Evolutionary conservation across 2,888 invertebrate species (phyloP), one percentile per base, ranked within the genome.

Genomic region (Tetranychus truncatus): DNA sequence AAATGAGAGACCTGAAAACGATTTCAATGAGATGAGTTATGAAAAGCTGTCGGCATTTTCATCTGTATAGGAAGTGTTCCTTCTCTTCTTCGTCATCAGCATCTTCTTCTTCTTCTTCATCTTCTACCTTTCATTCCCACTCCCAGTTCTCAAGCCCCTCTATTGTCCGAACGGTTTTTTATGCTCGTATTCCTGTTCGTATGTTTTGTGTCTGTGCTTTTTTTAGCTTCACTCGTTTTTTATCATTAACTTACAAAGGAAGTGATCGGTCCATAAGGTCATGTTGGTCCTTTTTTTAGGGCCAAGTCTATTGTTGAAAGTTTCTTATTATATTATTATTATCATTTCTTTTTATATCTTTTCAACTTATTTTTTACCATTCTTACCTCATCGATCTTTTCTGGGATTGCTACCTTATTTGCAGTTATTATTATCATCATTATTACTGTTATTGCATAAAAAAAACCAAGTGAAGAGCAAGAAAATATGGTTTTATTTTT

Each of bases 181-280:
- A 55, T 55, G 34, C 34, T 34, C 34, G 34, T 34, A 34, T 34
- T 34, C 34, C 34, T 34, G 34, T 34, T 34, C 34, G 34, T 34
- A 34, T 34, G 34, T 34, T 34, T 3, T 34, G 34, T 34, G 34
- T 34, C 4, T 34, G 34, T 34, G 34, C 55, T 55, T 55, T 55
- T 55, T 55, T 55, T 55, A 55, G 55, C 11, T 55, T 55, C 15
- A 55, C 55, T 55, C 15, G 9, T 55, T 55, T 55, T 55, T 55
- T 55, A 55, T 55, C 55, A 55, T 55, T 15, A 55, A 15, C 55
- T 55, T 55, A 55, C 55, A 55, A 55, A 55, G 55, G 55, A 55
- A 55, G 55, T 55, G 55, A 55, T 55, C 55, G 55, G 55, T 55
- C 55, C 55, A 55, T 55, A 55, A 55, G 55, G 55, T 55, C 55